These are phyloP conservation scores for Rhombomys opimus DNA, from an alignment of 2,113 vertebrate species.

Conservation along the genomic window DNA sequence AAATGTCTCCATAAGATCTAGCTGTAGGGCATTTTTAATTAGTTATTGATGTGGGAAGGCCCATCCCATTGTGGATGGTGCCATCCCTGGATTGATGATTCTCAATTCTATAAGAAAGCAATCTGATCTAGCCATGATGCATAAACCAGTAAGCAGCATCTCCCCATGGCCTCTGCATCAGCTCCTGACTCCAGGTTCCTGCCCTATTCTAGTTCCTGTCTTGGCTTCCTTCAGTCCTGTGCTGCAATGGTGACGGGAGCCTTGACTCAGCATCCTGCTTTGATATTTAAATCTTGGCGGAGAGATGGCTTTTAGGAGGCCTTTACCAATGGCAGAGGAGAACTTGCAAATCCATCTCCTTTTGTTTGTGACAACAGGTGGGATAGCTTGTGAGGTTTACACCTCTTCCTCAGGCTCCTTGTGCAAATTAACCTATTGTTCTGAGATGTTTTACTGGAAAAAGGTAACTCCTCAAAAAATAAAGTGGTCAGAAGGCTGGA, in stretches of 20 bases:
- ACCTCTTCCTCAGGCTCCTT: too few relatives aligned
- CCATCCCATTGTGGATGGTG: background rate
- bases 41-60: background rate
- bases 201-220: background rate
- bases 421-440: too few relatives aligned
- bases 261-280: too few relatives aligned
- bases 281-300: too few relatives aligned
- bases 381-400: too few relatives aligned
- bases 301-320: too few relatives aligned
- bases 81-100: background rate
- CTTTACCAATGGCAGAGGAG: too few relatives aligned
- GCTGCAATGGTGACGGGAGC: background rate
- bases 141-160: background rate
- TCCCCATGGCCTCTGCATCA: background rate
- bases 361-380: too few relatives aligned
- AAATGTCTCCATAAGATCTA: background rate
- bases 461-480: too few relatives aligned
- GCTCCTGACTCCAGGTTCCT: background rate
- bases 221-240: background rate
- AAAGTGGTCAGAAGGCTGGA: too few relatives aligned
- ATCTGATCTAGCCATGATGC: background rate
- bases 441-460: too few relatives aligned
- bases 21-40: background rate
- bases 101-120: background rate
- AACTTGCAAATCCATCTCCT: too few relatives aligned